phyloP scores from a whole-genome alignment of 30 jellyfish, hydroid and myxozoan genomes.

The Calvadosia cruxmelitensis region DNA sequence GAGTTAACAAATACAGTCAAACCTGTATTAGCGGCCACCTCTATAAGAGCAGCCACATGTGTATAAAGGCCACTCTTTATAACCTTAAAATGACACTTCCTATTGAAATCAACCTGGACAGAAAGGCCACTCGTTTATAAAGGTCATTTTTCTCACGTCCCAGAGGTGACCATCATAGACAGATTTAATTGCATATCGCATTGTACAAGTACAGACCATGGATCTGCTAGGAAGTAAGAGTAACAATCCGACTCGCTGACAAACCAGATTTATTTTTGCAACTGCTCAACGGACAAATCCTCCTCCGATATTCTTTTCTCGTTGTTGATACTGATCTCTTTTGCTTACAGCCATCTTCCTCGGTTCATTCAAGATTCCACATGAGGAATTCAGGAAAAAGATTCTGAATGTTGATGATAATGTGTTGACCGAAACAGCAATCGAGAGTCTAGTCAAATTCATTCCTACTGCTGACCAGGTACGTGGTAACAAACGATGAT shows the following conservation, averaged over 20 bases:
- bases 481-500: no score
- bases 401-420: constrained; percentile 53
- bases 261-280: background rate
- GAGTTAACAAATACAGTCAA: no score
- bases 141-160: no score
- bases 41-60: no score
- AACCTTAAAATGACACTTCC: no score
- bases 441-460: constrained; percentile 71
- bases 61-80: no score
- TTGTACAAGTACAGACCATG: background rate
- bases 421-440: constrained; percentile 40
- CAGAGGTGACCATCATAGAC: no score
- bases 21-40: no score
- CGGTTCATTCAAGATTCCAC: constrained; percentile 72
- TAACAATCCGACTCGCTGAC: background rate
- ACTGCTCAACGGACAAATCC: background rate
- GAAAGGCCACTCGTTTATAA: no score
- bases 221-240: background rate
- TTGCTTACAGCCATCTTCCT: constrained; percentile 73
- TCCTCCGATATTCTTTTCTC: background rate
- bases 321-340: background rate
- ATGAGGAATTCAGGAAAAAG: constrained; percentile 56
- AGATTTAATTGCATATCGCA: no score
- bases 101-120: no score
- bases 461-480: constrained; percentile 87